Conservation (phyloP, 2,888 invertebrate genomes). For the Phrixothrix hirtus region DNA sequence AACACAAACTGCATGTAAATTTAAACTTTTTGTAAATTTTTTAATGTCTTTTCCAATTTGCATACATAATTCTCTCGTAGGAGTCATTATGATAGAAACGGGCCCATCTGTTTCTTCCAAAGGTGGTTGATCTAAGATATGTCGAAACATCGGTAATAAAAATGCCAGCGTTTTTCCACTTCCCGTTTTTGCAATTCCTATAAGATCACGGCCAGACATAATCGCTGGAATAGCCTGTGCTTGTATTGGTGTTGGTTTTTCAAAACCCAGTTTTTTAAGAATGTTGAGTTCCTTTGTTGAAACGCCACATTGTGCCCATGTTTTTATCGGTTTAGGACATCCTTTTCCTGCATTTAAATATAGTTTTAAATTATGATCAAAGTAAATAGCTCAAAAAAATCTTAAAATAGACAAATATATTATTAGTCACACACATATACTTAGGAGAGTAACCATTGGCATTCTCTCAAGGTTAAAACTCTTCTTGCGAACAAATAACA, state of each 20-base stretch:
- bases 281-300: constrained; percentile 93
- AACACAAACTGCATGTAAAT: constrained; percentile 89
- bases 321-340: constrained; percentile 92
- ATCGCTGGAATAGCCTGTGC: constrained; percentile 96
- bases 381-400: too few species aligned
- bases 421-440: too few species aligned
- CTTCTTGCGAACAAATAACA: too few species aligned
- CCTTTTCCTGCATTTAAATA: constrained; percentile 72
- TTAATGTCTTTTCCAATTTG: constrained; percentile 96
- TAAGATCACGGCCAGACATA: constrained; percentile 95
- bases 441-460: too few species aligned
- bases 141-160: constrained; percentile 95
- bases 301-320: constrained; percentile 98
- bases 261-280: constrained; percentile 86
- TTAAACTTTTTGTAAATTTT: constrained; percentile 88
- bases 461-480: too few species aligned
- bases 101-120: constrained; percentile 98
- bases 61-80: constrained; percentile 97
- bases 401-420: too few species aligned
- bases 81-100: constrained; percentile 95
- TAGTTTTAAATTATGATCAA: too few species aligned
- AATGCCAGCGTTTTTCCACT: constrained; percentile 99
- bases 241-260: constrained; percentile 98
- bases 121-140: constrained; percentile 91
- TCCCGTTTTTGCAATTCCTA: constrained; percentile 99